Evolutionary conservation across 2,888 invertebrate species (phyloP), one percentile per base, ranked within the genome.

Genomic region (Bellardia pandia): DNA sequence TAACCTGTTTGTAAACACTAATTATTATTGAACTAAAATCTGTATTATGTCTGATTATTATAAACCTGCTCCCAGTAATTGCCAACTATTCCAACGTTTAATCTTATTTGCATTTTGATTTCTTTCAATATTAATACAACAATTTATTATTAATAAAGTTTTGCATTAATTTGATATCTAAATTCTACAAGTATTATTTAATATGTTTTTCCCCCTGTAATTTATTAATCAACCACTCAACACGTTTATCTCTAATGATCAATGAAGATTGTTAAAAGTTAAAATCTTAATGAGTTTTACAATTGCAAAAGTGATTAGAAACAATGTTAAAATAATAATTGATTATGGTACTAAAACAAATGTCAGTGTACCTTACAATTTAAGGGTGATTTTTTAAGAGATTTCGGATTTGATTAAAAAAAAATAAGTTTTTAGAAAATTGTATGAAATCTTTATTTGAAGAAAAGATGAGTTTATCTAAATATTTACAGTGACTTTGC

Each of bases 91-190:
- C 11, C 42, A 66, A 1, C 4, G 5, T 11, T 45, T 30, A 69
- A 33, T 40, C 3, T 40, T 40, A 33, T 66, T 23, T 45, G 13
- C 16, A 4, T 33, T 33, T 4, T 3, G 5, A 33, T 33, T 33
- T 33, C 5, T 33, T 33, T 33, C 33, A 5, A 33, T 33, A 33
- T 33, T 3, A 33, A 33, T 33, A 33, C 33, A 33, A 33, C 33
- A 33, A 33, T 3, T 33, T 33, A 2, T 33, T 33, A 1, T 33
- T 33, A 33, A 2, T 33, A 3, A 16, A 42, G 30, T 51, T 48
- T 62, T 69, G 30, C 53, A 69, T 82, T 69, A 40, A 60, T 68
- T 48, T 13, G 0, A 23, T 23, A 83, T 83, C 1, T 3, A 71
- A 53, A 71, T 76, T 83, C 62, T n/a, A 37, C 8, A 16, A 13